Evolutionary conservation across 2,797 vertebrate species (phyloP), one percentile per base, ranked within the genome.

Genomic region (Nyctalus aviator): DNA sequence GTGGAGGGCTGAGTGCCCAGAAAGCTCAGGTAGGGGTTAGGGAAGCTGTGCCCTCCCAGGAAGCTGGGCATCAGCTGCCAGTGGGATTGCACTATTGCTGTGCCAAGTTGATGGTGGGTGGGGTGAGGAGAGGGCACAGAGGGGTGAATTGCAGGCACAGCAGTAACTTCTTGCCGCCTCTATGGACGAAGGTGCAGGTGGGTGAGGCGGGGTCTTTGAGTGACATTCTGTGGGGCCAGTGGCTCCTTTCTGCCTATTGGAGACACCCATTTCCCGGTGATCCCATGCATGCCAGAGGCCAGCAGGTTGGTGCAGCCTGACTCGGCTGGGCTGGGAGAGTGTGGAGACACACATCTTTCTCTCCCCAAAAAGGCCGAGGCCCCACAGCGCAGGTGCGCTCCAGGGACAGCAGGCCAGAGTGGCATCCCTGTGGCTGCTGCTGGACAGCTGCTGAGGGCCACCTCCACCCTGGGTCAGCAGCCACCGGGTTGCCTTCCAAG

Each of bases 41-140:
- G 92, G 88, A 92, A 95, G 78, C 71, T 1, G 2, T 72, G 4
- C 85, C 18, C n/a, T 37, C 92, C 62, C 25, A 44, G 95, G 97
- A 96, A 92, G 32, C 3, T 6, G 93, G 44, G 64, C 48, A 48
- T 21, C 77, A 48, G 57, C 20, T 32, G 87, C 44, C 3, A 21
- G 2, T 18, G 10, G n/a, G 69, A 32, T n/a, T 9, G 6, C 27
- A 5, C 57, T 13, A 55, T 37, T 5, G 83, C 91, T 90, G 44
- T 12, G 25, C 59, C 25, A 21, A 11, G 15, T 17, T 12, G 37
- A 4, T 5, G 41, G 50, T 0, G 0, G 2, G 46, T 11, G 6
- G 13, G 25, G 1, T 2, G 2, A 12, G 44, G 8, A 3, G 55
- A 21, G 88, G 68, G n/a, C 21, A 0, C 9, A 9, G 3, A 2